A percentile compares a stretch with the other conserved stretches of the same genome.
Conservation (phyloP, 2,797 vertebrate species). For the Tapera naevia region DNA sequence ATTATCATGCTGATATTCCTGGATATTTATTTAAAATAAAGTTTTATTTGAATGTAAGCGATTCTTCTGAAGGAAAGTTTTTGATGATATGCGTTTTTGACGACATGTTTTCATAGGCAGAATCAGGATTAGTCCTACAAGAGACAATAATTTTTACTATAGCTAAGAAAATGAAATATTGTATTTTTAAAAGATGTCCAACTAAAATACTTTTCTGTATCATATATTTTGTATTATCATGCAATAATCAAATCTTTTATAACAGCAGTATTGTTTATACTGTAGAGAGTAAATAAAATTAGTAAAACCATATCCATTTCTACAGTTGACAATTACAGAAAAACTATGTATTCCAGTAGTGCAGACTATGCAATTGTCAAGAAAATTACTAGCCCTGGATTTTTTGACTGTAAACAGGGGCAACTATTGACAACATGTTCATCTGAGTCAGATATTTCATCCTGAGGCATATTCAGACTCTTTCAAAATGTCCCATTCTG, state of each 20-base stretch:
- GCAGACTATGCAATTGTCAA: neutral
- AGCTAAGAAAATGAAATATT: neutral
- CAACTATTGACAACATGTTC: neutral
- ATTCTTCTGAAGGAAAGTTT: neutral
- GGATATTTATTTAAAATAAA: neutral
- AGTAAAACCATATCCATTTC: neutral
- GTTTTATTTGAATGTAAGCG: neutral
- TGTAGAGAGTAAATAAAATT: neutral
- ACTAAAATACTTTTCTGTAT: neutral
- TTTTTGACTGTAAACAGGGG: neutral
- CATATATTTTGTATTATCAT: neutral
- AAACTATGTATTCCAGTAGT: neutral
- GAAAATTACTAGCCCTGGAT: neutral
- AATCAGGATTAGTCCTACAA: neutral
- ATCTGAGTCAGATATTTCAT: neutral
- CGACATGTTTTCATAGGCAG: neutral
- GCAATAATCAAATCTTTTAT: neutral
- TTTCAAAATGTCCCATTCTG: neutral
- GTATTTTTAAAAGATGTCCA: neutral
- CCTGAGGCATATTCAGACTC: neutral
- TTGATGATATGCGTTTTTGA: neutral
- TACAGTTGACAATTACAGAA: neutral
- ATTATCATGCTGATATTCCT: neutral
- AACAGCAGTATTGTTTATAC: neutral
- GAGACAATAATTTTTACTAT: neutral